Conservation (phyloP, 37 sponge, comb jelly and placozoan species). For the Theonella swinhoei region DNA sequence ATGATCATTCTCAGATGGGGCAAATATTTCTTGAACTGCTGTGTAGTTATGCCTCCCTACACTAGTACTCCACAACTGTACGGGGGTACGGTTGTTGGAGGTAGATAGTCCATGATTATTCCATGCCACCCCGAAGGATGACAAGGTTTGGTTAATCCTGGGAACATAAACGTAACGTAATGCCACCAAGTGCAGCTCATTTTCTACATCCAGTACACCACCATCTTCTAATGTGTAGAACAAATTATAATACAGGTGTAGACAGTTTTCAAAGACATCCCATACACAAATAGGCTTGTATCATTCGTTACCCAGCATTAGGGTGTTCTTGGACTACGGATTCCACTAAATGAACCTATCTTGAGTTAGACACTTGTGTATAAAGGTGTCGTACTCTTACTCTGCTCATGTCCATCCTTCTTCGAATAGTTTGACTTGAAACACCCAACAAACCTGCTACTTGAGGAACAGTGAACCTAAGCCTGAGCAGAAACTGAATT, state of each 20-base stretch:
- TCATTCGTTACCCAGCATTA: slow-evolving; percentile 10
- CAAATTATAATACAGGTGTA: slow-evolving; percentile 20
- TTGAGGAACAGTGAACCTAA: slow-evolving; percentile 34
- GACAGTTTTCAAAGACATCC: slow-evolving; percentile 33
- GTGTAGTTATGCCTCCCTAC: background rate
- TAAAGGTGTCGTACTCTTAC: slow-evolving; percentile 25
- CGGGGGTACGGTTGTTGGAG: background rate
- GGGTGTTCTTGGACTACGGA: slow-evolving; percentile 19
- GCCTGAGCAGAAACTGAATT: slow-evolving; percentile 27
- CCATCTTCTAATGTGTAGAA: slow-evolving; percentile 49
- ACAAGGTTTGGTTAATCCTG: background rate
- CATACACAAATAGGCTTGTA: slow-evolving; percentile 32
- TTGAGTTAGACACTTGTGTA: slow-evolving; percentile 28
- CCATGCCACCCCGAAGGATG: background rate
- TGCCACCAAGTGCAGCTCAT: slow-evolving; percentile 33
- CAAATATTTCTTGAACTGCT: background rate
- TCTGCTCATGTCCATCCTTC: slow-evolving; percentile 39
- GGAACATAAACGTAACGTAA: slow-evolving; percentile 53
- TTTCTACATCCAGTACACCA: slow-evolving; percentile 5
- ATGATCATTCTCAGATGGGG: background rate
- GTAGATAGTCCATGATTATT: background rate
- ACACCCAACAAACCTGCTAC: slow-evolving; percentile 41
- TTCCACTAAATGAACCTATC: slow-evolving; percentile 24
- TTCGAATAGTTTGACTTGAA: slow-evolving; percentile 45
- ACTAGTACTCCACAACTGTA: background rate